These are phyloP conservation scores for Rhorus exstirpatorius DNA, from an alignment of 2,888 invertebrate species.

Conservation along the genomic window DNA sequence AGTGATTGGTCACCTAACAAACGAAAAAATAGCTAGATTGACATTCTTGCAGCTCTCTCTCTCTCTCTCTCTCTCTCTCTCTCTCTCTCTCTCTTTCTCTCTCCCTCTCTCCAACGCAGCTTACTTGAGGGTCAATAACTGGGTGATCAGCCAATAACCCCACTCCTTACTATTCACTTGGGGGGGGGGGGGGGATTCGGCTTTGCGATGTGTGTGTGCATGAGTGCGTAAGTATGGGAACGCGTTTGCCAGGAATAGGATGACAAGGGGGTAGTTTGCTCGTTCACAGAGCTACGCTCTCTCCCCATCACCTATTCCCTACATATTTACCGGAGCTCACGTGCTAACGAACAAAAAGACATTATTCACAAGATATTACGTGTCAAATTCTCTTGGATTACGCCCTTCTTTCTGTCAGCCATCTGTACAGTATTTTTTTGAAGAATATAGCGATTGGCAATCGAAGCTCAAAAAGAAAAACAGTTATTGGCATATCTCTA, in stretches of 20 bases:
- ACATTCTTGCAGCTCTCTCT: neutral
- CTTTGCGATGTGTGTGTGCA: constrained; percentile 3
- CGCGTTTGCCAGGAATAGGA: constrained; percentile 46
- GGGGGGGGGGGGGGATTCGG: constrained; percentile 52
- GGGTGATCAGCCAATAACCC: constrained; percentile 12
- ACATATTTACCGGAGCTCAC: constrained; percentile 23
- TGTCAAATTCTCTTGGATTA: neutral
- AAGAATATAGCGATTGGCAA: constrained; percentile 3
- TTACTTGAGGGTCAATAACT: constrained; percentile 2
- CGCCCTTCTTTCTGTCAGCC: neutral
- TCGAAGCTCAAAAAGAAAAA: neutral
- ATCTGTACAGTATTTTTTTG: too few relatives aligned
- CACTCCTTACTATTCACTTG: neutral
- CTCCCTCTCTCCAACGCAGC: neutral
- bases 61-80: neutral
- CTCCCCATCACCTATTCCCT: constrained; percentile 34
- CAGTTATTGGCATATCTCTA: neutral
- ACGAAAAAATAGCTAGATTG: constrained; percentile 1
- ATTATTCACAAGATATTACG: neutral
- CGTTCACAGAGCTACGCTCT: constrained; percentile 25
- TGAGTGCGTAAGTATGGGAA: constrained; percentile 17
- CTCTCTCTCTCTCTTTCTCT: neutral
- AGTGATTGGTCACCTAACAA: constrained; percentile 11
- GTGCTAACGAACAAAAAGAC: constrained; percentile 5
- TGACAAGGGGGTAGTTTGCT: constrained; percentile 56